phyloP scores from a whole-genome alignment of 2,888 invertebrate genomes.

The Acanthococcus lagerstroemiae region DNA sequence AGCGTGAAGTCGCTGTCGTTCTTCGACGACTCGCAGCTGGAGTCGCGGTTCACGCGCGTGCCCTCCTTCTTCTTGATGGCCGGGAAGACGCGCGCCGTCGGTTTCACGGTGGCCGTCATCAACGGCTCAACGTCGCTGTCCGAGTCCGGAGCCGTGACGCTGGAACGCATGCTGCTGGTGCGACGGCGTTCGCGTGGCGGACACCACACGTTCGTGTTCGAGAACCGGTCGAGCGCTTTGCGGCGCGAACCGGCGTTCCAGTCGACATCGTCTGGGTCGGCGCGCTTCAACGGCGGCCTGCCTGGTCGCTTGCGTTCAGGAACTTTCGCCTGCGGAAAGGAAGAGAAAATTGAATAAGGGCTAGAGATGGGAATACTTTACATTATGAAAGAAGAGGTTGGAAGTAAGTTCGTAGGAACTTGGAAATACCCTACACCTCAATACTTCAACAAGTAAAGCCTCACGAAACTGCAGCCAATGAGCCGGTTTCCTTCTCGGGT shows the following conservation, averaged over 20 bases:
- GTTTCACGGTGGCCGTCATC: not conserved
- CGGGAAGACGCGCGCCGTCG: constrained; percentile 10
- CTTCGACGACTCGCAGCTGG: constrained; percentile 27
- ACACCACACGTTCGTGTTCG: constrained; percentile 6
- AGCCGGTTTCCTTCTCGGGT: no score
- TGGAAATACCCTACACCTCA: no score
- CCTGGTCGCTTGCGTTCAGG: constrained; percentile 19
- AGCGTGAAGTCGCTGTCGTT: constrained; percentile 24
- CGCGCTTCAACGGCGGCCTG: constrained; percentile 17
- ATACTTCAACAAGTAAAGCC: no score
- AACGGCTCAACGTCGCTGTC: constrained; percentile 9
- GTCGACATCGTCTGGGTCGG: constrained; percentile 2
- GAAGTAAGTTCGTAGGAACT: no score
- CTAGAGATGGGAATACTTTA: no score
- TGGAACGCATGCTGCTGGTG: constrained; percentile 3
- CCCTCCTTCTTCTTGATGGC: constrained; percentile 4
- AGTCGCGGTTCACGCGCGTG: constrained; percentile 12
- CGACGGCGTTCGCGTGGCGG: constrained; percentile 4
- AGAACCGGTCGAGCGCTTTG: constrained; percentile 1
- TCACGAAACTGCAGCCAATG: no score
- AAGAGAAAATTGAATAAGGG: not conserved
- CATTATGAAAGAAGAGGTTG: no score
- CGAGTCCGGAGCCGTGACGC: constrained; percentile 7
- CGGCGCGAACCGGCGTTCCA: constrained; percentile 13
- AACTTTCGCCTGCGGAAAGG: constrained; percentile 6